Conservation (phyloP, 2,888 invertebrate species). For the Encarsia formosa region DNA sequence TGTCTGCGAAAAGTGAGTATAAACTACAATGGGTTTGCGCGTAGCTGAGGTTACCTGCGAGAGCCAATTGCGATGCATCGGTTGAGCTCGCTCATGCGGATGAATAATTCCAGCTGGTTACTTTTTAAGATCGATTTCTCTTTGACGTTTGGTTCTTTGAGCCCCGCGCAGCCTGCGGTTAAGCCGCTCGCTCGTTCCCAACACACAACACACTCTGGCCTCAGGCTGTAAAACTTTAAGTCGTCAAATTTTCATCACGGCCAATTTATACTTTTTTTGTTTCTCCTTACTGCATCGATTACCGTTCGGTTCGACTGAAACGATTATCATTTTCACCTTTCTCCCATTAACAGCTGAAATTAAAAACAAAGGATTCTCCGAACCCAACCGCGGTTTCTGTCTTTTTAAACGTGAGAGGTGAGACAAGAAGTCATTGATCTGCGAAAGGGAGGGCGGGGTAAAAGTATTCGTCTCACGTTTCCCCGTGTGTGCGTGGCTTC, state of each 20-base stretch:
- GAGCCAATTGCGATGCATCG: too few species aligned
- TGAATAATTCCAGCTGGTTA: conserved; percentile 5
- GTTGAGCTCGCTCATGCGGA: too few species aligned
- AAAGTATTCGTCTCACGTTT: not conserved
- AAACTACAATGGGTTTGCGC: too few species aligned
- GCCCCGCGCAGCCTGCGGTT: not conserved
- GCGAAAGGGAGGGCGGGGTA: not conserved
- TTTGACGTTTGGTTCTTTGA: conserved; percentile 2
- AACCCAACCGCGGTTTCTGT: not conserved
- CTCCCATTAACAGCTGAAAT: not conserved
- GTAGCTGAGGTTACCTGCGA: too few species aligned
- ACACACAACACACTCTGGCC: not conserved
- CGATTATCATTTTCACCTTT: conserved; percentile 3
- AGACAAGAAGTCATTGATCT: too few species aligned
- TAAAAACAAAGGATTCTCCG: too few species aligned
- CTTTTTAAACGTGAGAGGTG: not conserved
- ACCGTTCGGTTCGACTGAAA: not conserved
- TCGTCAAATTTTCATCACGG: not conserved
- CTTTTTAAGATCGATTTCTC: conserved; percentile 10
- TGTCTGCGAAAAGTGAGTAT: too few species aligned
- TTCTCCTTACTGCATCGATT: not conserved
- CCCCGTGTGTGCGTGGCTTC: not conserved
- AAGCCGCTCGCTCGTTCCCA: not conserved
- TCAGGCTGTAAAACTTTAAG: not conserved
- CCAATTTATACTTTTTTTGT: not conserved